Conservation (phyloP, 2,113 vertebrate species). For the Platichthys stellatus region DNA sequence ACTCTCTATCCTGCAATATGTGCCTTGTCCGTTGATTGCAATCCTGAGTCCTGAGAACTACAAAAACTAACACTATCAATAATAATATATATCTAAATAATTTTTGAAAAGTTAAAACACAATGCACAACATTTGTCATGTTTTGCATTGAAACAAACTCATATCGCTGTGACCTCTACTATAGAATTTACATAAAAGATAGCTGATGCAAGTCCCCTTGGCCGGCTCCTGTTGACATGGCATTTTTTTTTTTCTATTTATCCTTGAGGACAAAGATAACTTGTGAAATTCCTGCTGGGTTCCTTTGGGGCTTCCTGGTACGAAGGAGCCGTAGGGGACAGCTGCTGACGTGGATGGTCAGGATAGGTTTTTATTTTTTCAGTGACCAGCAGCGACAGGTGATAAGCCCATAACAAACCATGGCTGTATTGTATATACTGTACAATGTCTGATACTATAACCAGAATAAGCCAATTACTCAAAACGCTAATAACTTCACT, state of each 20-base stretch:
- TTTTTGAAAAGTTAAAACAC: no score
- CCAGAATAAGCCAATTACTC: not conserved
- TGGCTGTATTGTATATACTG: not conserved
- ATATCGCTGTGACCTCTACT: slow-evolving; percentile 7
- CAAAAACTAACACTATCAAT: no score
- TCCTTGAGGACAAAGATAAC: slow-evolving; percentile 77
- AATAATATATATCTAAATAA: no score
- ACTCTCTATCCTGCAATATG: no score
- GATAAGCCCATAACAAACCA: slow-evolving; percentile 12
- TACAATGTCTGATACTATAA: not conserved
- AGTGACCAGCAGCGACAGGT: slow-evolving; percentile 58
- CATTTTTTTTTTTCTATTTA: slow-evolving; percentile 68
- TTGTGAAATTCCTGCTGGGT: slow-evolving; percentile 74
- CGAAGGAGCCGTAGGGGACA: slow-evolving; percentile 53
- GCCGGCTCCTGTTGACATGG: slow-evolving; percentile 40
- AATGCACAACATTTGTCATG: no score
- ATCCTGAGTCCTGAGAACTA: no score
- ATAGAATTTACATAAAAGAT: slow-evolving; percentile 1
- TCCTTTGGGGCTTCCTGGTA: slow-evolving; percentile 56
- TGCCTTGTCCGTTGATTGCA: no score
- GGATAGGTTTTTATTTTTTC: not conserved
- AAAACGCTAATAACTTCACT: no score
- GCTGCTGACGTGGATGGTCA: slow-evolving; percentile 45
- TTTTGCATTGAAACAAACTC: not conserved
- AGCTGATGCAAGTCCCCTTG: not conserved